These are phyloP conservation scores for Phocides pigmalion DNA, from an alignment of 1,140 invertebrate genomes.

Conservation along the genomic window DNA sequence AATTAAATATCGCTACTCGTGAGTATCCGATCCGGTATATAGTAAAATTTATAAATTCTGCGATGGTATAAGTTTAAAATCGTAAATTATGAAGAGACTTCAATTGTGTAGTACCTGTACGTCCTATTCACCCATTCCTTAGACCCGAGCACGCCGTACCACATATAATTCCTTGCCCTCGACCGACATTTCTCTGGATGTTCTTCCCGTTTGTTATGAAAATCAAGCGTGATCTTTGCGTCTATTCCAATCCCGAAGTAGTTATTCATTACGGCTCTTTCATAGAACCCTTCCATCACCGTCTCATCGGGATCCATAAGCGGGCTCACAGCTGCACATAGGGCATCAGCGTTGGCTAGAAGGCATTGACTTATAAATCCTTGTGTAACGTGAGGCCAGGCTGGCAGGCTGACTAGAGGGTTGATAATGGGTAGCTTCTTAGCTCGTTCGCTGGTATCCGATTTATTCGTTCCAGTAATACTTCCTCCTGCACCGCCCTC, in stretches of 20 bases:
- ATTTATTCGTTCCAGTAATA: slow-evolving; percentile 52
- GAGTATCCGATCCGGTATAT: too few relatives aligned
- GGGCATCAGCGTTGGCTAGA: slow-evolving; percentile 97
- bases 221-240: slow-evolving; percentile 98
- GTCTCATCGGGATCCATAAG: slow-evolving; percentile 96
- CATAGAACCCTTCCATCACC: slow-evolving; percentile 95
- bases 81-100: too few relatives aligned
- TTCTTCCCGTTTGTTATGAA: slow-evolving; percentile 98
- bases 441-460: slow-evolving; percentile 75
- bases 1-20: too few relatives aligned
- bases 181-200: slow-evolving; percentile 98
- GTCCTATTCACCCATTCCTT: slow-evolving; percentile 96
- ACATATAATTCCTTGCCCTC: slow-evolving; percentile 98
- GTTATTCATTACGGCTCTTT: slow-evolving; percentile 99
- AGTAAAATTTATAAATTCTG: too few relatives aligned
- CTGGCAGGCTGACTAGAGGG: slow-evolving; percentile 92
- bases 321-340: slow-evolving; percentile 97
- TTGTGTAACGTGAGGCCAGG: slow-evolving; percentile 90
- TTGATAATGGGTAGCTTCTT: slow-evolving; percentile 95
- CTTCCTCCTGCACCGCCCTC: slow-evolving; percentile 56
- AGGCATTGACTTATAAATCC: slow-evolving; percentile 87
- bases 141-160: slow-evolving; percentile 97
- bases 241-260: slow-evolving; percentile 99
- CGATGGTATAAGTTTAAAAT: too few relatives aligned
- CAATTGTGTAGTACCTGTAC: slow-evolving; percentile 86